Evolutionary conservation across 2,113 vertebrate genomes (phyloP).

Genomic region (Cyphomyrus discorhynchus): DNA sequence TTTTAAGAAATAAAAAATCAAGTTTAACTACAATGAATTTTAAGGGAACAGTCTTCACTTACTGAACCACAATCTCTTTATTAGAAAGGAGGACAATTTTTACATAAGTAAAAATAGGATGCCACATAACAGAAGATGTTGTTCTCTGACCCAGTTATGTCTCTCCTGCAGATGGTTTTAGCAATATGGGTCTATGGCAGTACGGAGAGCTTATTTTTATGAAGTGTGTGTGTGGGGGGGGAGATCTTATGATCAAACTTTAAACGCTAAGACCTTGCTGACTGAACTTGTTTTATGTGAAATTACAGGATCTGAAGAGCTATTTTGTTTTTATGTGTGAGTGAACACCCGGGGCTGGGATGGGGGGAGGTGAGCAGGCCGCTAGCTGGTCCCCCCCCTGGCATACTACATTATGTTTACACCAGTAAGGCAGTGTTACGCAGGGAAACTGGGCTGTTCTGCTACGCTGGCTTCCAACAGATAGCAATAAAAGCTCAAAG

Average conservation of each 20-base stretch:
- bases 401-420: background rate
- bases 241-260: background rate
- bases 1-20: background rate
- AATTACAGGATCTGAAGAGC: constrained; percentile 52
- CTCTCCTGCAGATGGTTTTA: background rate
- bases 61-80: background rate
- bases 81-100: background rate
- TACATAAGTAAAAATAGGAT: background rate
- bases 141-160: background rate
- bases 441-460: background rate
- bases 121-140: background rate
- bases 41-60: background rate
- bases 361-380: background rate
- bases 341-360: constrained; percentile 40
- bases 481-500: background rate
- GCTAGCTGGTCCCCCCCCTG: background rate
- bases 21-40: background rate
- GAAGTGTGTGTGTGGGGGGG: background rate
- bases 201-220: background rate
- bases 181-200: background rate
- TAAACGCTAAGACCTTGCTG: background rate
- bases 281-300: constrained; percentile 35
- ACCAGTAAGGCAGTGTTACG: background rate
- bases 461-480: background rate
- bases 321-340: constrained; percentile 54